Evolutionary conservation across 2,113 vertebrate species (phyloP).

Genomic region (Galeopterus variegatus): DNA sequence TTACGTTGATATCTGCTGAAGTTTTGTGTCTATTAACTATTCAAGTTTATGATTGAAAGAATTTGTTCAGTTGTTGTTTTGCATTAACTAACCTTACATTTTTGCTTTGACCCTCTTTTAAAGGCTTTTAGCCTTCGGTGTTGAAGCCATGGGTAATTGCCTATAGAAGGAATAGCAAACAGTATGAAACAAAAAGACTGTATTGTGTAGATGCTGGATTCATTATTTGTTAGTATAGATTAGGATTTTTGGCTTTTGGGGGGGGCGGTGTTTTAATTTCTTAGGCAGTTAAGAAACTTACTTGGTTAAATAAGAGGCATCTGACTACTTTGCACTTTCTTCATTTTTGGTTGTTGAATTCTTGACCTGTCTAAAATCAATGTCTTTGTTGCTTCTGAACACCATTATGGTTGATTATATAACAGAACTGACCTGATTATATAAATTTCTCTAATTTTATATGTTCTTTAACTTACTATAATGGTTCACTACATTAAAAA

Average conservation of each 20-base stretch:
- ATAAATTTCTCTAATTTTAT: not conserved
- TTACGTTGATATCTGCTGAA: not conserved
- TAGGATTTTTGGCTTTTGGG: not conserved
- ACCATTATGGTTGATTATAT: not conserved
- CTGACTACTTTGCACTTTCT: not conserved
- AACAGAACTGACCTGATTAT: slow-evolving; percentile 28
- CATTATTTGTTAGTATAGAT: not conserved
- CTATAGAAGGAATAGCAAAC: not conserved
- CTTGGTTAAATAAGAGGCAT: not conserved
- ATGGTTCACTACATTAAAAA: not conserved
- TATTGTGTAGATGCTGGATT: not conserved
- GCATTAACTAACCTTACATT: slow-evolving; percentile 29
- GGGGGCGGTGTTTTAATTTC: not conserved
- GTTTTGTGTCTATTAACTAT: not conserved
- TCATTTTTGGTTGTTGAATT: not conserved
- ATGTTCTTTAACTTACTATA: not conserved
- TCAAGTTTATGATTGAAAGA: slow-evolving; percentile 65
- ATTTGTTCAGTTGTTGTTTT: slow-evolving; percentile 44
- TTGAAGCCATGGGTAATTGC: not conserved
- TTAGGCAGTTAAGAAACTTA: not conserved
- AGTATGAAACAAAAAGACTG: not conserved
- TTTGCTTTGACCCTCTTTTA: not conserved
- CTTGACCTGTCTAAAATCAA: not conserved
- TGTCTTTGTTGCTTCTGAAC: slow-evolving; percentile 6
- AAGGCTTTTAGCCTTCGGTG: not conserved